Conservation (phyloP, 30 jellyfish, hydroid and myxozoan genomes). For the Cassiopea xamachana region DNA sequence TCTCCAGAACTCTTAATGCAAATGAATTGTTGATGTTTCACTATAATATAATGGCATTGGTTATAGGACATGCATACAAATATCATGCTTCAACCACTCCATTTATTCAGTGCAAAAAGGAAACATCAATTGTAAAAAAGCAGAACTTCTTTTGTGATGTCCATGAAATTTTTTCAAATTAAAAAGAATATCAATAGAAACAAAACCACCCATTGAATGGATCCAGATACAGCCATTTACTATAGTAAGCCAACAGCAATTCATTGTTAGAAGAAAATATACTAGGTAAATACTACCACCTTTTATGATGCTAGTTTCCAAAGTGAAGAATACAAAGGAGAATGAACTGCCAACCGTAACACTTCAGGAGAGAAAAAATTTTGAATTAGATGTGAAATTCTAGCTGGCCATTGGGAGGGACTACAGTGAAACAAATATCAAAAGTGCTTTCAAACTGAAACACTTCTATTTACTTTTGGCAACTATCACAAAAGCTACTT, state of each 20-base stretch:
- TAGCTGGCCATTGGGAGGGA: conserved; percentile 31
- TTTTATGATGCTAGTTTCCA: conserved; percentile 37
- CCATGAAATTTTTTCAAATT: neutral
- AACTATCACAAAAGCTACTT: too few species aligned
- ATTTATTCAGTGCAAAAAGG: neutral
- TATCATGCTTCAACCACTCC: neutral
- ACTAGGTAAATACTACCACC: conserved; percentile 55
- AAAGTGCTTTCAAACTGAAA: neutral
- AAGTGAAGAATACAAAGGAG: conserved; percentile 10
- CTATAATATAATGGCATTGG: neutral
- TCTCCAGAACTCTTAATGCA: neutral
- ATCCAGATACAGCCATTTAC: too few species aligned
- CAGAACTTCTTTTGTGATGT: neutral
- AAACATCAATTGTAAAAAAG: neutral
- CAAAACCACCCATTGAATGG: too few species aligned
- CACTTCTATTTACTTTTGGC: too few species aligned
- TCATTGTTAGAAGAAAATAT: conserved; percentile 2
- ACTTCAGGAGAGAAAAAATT: conserved; percentile 44
- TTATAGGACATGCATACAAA: too few species aligned
- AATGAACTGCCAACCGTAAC: conserved; percentile 33
- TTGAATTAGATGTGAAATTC: conserved; percentile 6
- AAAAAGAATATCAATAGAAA: too few species aligned
- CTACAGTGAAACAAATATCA: conserved; percentile 49
- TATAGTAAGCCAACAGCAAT: neutral
- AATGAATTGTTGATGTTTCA: neutral